phyloP scores from a whole-genome alignment of 2,113 vertebrate species.

The Dendrocopos noguchii region DNA sequence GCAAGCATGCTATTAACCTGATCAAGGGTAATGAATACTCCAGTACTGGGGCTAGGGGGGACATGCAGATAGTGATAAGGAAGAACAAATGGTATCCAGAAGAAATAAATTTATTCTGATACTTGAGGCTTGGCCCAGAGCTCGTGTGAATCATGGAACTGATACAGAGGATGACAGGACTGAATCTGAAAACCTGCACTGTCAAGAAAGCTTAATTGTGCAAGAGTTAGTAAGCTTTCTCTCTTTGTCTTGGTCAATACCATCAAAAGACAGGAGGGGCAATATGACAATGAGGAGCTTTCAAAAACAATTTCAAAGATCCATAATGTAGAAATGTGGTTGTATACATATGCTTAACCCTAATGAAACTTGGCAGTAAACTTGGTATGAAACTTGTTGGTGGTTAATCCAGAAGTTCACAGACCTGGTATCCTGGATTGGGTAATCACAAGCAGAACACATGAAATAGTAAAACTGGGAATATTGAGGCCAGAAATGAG shows the following conservation, averaged over 20 bases:
- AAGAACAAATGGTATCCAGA: not conserved
- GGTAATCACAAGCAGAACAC: not conserved
- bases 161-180: not conserved
- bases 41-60: not conserved
- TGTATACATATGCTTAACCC: not conserved
- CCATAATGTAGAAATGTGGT: not conserved
- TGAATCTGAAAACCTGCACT: not conserved
- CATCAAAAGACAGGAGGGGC: not conserved
- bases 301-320: not conserved
- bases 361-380: not conserved
- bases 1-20: not conserved
- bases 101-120: not conserved
- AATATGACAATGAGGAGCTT: not conserved
- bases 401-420: not conserved
- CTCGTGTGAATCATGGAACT: not conserved
- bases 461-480: not conserved
- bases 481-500: not conserved
- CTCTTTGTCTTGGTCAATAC: not conserved
- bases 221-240: not conserved
- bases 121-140: not conserved
- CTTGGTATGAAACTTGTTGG: not conserved
- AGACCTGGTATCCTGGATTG: not conserved
- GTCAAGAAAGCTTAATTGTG: not conserved
- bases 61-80: not conserved
- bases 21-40: not conserved